Base-by-base conservation (phyloP, 2,888 invertebrate genomes). In the Argynnis bischoffii region DNA sequence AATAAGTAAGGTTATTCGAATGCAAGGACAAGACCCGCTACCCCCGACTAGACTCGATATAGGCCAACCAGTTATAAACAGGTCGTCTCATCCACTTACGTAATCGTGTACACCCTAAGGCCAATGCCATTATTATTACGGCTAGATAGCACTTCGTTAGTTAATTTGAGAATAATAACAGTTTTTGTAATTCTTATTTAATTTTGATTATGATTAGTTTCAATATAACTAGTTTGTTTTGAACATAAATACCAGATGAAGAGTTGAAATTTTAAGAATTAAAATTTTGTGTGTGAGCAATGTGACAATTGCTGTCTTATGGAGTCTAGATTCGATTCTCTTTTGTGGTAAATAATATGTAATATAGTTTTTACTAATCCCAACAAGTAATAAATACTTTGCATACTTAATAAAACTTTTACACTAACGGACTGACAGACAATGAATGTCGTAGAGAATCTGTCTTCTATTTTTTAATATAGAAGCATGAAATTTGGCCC, bases 41-140 rank as follows among this genome's bases (percentile, higher is more conserved):
- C 60, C 55, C 21, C 53, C 21, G 41, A 26, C 66, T 35, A 53
- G 46, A 76, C 75, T 79, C 73, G 77, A 88, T 88, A 84, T 90
- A 75, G 90, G 90, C 87, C 89, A 89, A 73, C 59, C 14, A 48
- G n/a, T 69, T 70, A 69, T 67, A 71, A 76, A 76, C 78, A 74
- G 73, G 74, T 74, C 72, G 72, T 47, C 18, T 16, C 3, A 51
- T 41, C 51, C 14, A 75, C 72, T 72, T 73, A 76, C 75, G 76
- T 70, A 64, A 63, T 61, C 48, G 26, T 48, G 57, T 53, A 66
- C 21, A 70, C 60, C 57, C 63, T 48, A n/a, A 47, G 48, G 31
- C 59, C 48, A 48, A 26, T 41, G 35, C 11, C 8, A 11, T 59
- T 59, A 59, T 31, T 59, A 48, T 59, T 59, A 59, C n/a, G 47